Evolutionary conservation across 2,797 vertebrate genomes (phyloP), one percentile per base, ranked within the genome.

Genomic region (Enteromius argenteus): DNA sequence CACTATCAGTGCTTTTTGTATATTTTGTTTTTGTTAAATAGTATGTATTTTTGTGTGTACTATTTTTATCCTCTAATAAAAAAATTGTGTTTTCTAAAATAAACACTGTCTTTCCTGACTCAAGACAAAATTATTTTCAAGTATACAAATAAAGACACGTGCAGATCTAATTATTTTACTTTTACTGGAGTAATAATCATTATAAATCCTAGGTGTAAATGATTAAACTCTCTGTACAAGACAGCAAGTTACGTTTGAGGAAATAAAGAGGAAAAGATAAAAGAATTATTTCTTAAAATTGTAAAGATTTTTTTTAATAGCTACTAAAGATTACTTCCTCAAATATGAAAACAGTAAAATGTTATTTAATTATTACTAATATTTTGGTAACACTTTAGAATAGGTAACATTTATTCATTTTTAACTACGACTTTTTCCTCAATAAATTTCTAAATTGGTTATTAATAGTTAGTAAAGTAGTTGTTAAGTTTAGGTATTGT

Each of bases 21-120:
- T 58, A 3, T 35, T 30, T 30, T 19, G 19, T 49, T 19, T 1
- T 64, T 66, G 53, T 76, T 67, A 21, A 23, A 77, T n/a, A 30
- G 35, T n/a, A 37, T 82, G 56, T 62, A 23, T 68, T 83, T 77
- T 76, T 68, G n/a, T 68, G 60, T 74, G 19, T 2, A 44, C 32
- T 49, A 62, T 49, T 68, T 83, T 44, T 42, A 76, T 76, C 30
- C 23, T 58, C 32, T n/a, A 83, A 83, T 58, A 58, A 68, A 75
- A 21, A 79, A 46, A 27, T 0, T 13, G 56, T 5, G 21, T 56
- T 76, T 83, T 83, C 13, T 46, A 66, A 78, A 64, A 56, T 30
- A 53, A 19, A 4, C n/a, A 39, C 1, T 4, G 13, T 67, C 42
- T 19, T 66, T 49, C 19, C 19, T 66, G 27, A n/a, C 44, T 35